Evolutionary conservation across 2,888 invertebrate species (phyloP).

Genomic region (Sesia bembeciformis): DNA sequence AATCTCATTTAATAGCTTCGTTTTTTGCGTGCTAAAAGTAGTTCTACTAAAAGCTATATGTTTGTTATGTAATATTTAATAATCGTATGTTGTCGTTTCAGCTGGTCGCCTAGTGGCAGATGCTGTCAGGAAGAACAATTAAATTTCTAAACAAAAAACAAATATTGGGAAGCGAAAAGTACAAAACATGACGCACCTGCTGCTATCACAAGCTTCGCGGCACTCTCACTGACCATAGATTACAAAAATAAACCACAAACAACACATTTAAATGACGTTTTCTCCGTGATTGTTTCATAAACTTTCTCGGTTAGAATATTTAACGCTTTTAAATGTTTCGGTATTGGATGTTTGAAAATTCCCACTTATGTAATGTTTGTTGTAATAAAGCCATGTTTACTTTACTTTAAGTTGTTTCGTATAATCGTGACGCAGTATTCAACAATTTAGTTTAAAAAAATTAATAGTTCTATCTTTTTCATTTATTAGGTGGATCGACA

Average conservation of each 20-base stretch:
- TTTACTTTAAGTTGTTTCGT: background rate
- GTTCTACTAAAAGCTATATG: too few relatives aligned
- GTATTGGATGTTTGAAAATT: too few relatives aligned
- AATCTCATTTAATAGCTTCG: too few relatives aligned
- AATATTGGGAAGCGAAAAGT: constrained; percentile 21
- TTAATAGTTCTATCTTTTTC: constrained; percentile 34
- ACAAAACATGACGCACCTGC: constrained; percentile 22
- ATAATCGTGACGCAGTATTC: background rate
- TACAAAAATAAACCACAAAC: constrained; percentile 1
- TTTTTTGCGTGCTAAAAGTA: too few relatives aligned
- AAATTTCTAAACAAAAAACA: constrained; percentile 19
- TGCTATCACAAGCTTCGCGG: constrained; percentile 20
- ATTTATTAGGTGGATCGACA: constrained; percentile 3
- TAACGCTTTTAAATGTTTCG: too few relatives aligned
- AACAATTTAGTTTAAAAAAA: constrained; percentile 14
- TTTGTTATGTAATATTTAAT: too few relatives aligned
- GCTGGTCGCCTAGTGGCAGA: constrained; percentile 52
- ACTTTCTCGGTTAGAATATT: too few relatives aligned
- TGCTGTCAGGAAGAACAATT: constrained; percentile 47
- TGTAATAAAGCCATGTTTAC: too few relatives aligned
- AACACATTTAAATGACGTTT: too few relatives aligned
- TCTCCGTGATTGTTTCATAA: too few relatives aligned
- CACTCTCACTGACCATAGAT: constrained; percentile 15
- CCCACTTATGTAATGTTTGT: too few relatives aligned
- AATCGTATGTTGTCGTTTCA: constrained; percentile 25